These are phyloP conservation scores for Intellagama lesueurii DNA, from an alignment of 2,797 vertebrate genomes.

Conservation along the genomic window DNA sequence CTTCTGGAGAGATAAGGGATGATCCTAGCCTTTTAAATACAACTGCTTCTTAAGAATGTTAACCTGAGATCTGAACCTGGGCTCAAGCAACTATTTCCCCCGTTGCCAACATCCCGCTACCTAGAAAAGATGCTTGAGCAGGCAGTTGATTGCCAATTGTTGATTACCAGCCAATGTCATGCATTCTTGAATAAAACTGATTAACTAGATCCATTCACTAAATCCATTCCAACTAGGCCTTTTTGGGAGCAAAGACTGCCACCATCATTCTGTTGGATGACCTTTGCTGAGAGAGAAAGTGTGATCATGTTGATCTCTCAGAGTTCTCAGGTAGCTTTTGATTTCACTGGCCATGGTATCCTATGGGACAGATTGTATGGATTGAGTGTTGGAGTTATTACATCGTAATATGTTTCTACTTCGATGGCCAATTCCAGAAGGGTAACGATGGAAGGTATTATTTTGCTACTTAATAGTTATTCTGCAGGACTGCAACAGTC, in stretches of 20 bases:
- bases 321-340: neutral
- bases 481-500: neutral
- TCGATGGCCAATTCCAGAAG: neutral
- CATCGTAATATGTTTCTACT: neutral
- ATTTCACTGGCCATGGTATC: neutral
- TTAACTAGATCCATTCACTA: neutral
- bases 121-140: too few species aligned
- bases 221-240: neutral
- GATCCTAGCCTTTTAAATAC: too few species aligned
- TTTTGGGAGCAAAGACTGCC: too few species aligned
- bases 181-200: too few species aligned
- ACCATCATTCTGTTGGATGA: neutral
- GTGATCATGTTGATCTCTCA: neutral
- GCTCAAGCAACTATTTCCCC: too few species aligned
- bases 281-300: neutral
- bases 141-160: too few species aligned
- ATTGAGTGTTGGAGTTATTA: neutral
- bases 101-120: too few species aligned
- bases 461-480: neutral
- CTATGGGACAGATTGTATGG: neutral
- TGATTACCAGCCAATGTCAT: too few species aligned
- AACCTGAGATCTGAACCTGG: too few species aligned
- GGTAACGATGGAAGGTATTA: neutral
- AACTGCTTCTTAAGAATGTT: too few species aligned
- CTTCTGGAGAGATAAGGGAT: too few species aligned